Base-by-base conservation (phyloP, 1,140 invertebrate species). In the Zaprionus nigranus region DNA sequence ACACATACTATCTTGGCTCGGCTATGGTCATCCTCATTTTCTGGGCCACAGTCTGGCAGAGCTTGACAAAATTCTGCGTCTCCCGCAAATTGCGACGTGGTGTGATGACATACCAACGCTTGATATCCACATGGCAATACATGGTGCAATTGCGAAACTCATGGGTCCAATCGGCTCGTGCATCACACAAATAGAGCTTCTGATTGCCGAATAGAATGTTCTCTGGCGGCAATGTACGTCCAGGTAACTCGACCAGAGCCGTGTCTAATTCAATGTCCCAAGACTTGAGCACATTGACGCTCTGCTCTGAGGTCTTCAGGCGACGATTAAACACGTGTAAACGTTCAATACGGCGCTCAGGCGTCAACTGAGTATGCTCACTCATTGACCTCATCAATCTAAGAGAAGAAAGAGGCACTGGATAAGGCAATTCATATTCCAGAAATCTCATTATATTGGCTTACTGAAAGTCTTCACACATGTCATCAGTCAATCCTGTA, bases 251-350 rank as follows among this genome's bases (percentile, higher is more conserved):
- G 0, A 96, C 93, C n/a, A 97, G 90, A 1, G 93, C 84, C 0
- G 92, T 82, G 7, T 95, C 94, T 0, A 97, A 65, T 20, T 94
- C 92, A 75, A 97, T 80, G 13, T 95, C 93, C 96, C 96, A 97
- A 0, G 93, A 90, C 0, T 81, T 81, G 1, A 97, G 73, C 76
- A 96, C 95, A 9, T 94, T 60, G 0, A 94, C 76, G 15, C 95
- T 94, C 49, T 94, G 85, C 4, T 74, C 79, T 0, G 93, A 93
- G 1, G 77, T 82, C 0, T 92, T 91, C 1, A 97, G 81, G 2
- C 95, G 93, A 2, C 82, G 65, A 71, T 95, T 95, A 66, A 97
- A 97, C 0, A 70, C 24, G 0, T 94, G 59, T 17, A 97, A 92
- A 74, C 95, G 95, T 4, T 94, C 81, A 3, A 96, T 95, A 6